Conservation (phyloP, 2,797 vertebrate genomes). For the Hephaestus fuliginosus region DNA sequence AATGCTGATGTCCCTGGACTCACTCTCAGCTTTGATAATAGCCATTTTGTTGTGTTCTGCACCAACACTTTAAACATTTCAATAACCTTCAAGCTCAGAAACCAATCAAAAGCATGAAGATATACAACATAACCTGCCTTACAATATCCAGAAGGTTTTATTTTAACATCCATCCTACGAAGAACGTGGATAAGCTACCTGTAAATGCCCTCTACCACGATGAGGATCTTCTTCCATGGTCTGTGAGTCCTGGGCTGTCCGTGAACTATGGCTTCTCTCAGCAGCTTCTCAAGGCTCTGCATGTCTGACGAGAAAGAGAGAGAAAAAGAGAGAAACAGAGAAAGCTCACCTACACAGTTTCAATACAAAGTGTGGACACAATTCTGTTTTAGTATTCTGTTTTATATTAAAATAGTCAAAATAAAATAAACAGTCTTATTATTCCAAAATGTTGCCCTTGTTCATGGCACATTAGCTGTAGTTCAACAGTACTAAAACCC, state of each 20-base stretch:
- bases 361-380: background rate
- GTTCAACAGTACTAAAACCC: background rate
- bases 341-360: background rate
- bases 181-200: conserved; percentile 83
- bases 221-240: conserved; percentile 98
- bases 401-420: background rate
- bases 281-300: conserved; percentile 95
- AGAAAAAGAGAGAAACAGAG: background rate
- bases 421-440: background rate
- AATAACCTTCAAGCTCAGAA: background rate
- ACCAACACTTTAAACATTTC: background rate
- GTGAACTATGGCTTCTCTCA: conserved; percentile 94
- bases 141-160: background rate
- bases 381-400: background rate
- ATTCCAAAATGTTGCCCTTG: background rate
- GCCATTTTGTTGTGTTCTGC: background rate
- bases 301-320: conserved; percentile 86
- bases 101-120: background rate
- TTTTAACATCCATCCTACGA: background rate
- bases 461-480: background rate
- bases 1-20: background rate
- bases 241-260: conserved; percentile 95
- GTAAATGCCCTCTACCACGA: conserved; percentile 97
- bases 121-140: background rate
- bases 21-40: background rate